Percentiles rank a stretch among this genome's conserved stretches.
Evolutionary conservation across 1,140 invertebrate species (phyloP).

Genomic region (Drosophila nigromelanica): DNA sequence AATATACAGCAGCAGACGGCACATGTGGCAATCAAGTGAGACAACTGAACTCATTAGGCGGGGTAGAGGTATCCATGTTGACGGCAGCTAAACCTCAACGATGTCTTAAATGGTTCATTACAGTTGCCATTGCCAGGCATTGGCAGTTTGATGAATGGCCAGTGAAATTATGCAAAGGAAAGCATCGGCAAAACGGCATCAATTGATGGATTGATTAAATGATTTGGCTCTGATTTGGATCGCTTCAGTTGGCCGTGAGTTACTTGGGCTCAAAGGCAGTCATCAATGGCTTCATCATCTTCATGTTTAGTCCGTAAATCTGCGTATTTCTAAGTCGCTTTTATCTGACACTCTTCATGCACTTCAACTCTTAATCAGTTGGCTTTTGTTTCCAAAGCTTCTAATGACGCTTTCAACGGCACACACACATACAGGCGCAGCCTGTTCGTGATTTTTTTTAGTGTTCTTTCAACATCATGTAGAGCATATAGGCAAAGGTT

Average conservation of each 20-base stretch:
- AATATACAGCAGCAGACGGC: slow-evolving; percentile 14
- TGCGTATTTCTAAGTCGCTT: not conserved
- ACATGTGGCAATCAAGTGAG: slow-evolving; percentile 47
- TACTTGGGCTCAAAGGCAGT: not conserved
- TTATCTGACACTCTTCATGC: not conserved
- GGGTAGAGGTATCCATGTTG: not conserved
- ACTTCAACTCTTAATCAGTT: slow-evolving; percentile 12
- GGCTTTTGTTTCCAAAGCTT: not conserved
- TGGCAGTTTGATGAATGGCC: slow-evolving; percentile 39
- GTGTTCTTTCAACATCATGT: not conserved
- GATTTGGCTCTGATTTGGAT: slow-evolving; percentile 20
- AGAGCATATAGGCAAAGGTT: not conserved
- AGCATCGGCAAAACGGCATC: not conserved
- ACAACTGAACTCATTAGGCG: slow-evolving; percentile 52
- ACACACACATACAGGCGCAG: not conserved
- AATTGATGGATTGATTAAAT: slow-evolving; percentile 43
- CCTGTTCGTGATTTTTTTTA: no score
- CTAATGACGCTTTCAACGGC: not conserved
- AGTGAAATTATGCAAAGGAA: slow-evolving; percentile 31
- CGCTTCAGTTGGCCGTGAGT: slow-evolving; percentile 2
- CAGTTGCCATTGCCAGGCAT: slow-evolving; percentile 32
- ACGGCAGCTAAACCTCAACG: slow-evolving; percentile 31
- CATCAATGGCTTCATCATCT: not conserved
- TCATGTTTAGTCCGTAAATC: not conserved
- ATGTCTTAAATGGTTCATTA: slow-evolving; percentile 52